Percentiles rank a stretch among this genome's conserved stretches.
phyloP scores from a whole-genome alignment of 1,140 invertebrate species.

The Drosophila orena region DNA sequence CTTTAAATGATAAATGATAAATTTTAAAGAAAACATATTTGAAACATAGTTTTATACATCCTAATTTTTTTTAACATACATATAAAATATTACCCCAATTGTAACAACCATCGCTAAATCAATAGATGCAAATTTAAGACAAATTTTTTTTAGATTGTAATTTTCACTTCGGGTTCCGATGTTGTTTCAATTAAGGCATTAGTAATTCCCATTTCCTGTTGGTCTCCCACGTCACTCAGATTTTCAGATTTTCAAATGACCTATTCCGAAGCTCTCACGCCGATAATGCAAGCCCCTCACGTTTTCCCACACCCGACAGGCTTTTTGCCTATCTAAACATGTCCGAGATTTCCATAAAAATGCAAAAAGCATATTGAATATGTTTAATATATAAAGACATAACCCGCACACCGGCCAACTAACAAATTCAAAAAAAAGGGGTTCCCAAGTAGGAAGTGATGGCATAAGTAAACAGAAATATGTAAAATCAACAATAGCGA shows the following conservation, averaged over 20 bases:
- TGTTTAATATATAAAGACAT: constrained; percentile 41
- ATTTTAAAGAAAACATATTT: too few species aligned
- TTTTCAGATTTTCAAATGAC: constrained; percentile 17
- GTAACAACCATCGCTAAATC: too few species aligned
- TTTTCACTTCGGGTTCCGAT: not conserved
- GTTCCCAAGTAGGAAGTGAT: constrained; percentile 22
- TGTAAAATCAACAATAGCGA: constrained; percentile 75
- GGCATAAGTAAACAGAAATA: constrained; percentile 73
- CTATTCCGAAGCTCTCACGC: constrained; percentile 56
- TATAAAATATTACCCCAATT: too few species aligned
- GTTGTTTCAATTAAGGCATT: not conserved
- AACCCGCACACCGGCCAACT: constrained; percentile 17
- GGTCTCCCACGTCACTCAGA: constrained; percentile 2
- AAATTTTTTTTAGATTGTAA: not conserved
- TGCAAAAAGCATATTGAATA: constrained; percentile 63
- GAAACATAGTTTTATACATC: too few species aligned
- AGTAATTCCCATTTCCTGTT: not conserved
- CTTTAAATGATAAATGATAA: too few species aligned
- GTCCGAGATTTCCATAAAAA: constrained; percentile 68
- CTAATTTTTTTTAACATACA: too few species aligned
- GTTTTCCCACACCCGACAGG: constrained; percentile 25
- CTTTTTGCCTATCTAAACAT: constrained; percentile 74
- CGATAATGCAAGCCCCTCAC: constrained; percentile 44
- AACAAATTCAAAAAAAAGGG: constrained; percentile 32
- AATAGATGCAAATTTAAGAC: too few species aligned